Conservation (phyloP, 2,113 vertebrate genomes). For the Poeciliopsis occidentalis region DNA sequence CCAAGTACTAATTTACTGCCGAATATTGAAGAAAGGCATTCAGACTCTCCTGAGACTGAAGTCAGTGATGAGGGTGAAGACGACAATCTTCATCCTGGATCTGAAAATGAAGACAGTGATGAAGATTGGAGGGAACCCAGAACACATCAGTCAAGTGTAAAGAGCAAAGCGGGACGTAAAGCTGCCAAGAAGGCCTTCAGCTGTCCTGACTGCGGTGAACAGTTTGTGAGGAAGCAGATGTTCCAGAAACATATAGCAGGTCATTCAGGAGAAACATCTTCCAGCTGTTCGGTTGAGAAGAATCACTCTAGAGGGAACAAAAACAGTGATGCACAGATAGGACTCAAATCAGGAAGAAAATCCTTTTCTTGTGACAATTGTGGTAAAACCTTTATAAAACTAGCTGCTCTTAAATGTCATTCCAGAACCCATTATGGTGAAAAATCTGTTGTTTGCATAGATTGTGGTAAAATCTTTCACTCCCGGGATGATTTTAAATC, state of each 20-base stretch:
- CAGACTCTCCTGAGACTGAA: not conserved
- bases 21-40: not conserved
- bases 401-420: no score
- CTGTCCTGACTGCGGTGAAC: no score
- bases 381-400: no score
- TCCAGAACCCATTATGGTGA: no score
- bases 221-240: no score
- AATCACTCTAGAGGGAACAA: not conserved
- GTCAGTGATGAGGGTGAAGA: not conserved
- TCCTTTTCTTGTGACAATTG: no score
- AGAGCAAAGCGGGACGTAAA: not conserved
- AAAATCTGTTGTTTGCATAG: no score
- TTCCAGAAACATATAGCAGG: no score
- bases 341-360: no score
- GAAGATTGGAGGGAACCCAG: not conserved
- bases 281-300: not conserved
- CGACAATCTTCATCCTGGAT: not conserved
- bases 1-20: not conserved
- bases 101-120: not conserved
- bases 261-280: not conserved
- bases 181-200: no score
- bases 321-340: not conserved
- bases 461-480: no score
- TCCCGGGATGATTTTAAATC: no score
- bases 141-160: not conserved